Conservation (phyloP, 2,888 invertebrate genomes). For the Polyommatus icarus region DNA sequence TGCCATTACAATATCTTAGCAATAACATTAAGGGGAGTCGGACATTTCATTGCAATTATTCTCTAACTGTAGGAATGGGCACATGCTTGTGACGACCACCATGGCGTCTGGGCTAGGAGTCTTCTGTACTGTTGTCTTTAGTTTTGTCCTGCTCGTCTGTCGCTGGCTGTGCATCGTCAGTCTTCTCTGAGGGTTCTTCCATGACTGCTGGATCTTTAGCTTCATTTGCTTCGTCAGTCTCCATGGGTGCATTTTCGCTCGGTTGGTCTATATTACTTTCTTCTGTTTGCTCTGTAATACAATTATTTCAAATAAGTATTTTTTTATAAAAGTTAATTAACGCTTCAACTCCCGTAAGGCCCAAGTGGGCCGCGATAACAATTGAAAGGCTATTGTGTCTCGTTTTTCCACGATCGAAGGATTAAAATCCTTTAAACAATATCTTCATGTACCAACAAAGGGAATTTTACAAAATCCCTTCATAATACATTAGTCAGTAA, state of each 20-base stretch:
- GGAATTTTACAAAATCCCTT: background rate
- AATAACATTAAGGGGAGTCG: background rate
- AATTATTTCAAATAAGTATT: slow-evolving; percentile 32
- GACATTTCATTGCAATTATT: background rate
- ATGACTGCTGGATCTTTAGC: slow-evolving; percentile 20
- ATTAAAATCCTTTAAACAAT: background rate
- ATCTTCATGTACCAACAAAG: background rate
- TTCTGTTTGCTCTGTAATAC: slow-evolving; percentile 43
- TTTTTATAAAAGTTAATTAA: background rate
- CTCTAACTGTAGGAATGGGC: background rate
- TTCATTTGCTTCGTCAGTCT: slow-evolving; percentile 29
- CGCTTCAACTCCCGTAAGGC: too few species aligned
- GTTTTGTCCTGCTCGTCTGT: background rate
- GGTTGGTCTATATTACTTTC: slow-evolving; percentile 49
- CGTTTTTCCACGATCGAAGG: too few species aligned
- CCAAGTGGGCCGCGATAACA: too few species aligned
- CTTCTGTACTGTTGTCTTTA: background rate
- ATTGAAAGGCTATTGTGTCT: too few species aligned
- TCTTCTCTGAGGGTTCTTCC: background rate
- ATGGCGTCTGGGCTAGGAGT: slow-evolving; percentile 8
- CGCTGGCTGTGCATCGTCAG: background rate
- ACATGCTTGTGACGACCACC: background rate
- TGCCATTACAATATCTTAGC: background rate
- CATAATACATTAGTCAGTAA: background rate
- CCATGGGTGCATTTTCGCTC: slow-evolving; percentile 35